A percentile compares a stretch with the other conserved stretches of the same genome.
phyloP scores from a whole-genome alignment of 1,140 invertebrate species.

The Drosophila repletoides region DNA sequence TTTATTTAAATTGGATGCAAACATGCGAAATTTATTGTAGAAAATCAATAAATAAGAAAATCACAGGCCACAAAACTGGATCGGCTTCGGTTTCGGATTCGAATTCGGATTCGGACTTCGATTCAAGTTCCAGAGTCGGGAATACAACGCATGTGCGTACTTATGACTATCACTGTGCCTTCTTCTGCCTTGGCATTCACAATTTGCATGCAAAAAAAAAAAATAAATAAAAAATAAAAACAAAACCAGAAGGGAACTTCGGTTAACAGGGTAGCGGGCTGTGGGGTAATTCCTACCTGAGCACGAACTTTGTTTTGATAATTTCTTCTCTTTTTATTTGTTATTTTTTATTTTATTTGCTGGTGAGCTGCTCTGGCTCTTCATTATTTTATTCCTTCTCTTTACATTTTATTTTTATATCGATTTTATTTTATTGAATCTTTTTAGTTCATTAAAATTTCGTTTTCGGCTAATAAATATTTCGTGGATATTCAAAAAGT shows the following conservation, averaged over 20 bases:
- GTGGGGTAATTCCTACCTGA: slow-evolving; percentile 12
- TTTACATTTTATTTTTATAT: slow-evolving; percentile 54
- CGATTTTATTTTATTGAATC: slow-evolving; percentile 64
- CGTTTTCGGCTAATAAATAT: slow-evolving; percentile 76
- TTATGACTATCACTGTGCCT: slow-evolving; percentile 23
- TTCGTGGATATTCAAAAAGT: slow-evolving; percentile 19
- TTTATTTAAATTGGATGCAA: slow-evolving; percentile 83
- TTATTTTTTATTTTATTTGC: background rate
- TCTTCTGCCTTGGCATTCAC: slow-evolving; percentile 24
- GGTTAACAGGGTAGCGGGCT: background rate
- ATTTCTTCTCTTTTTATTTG: slow-evolving; percentile 33
- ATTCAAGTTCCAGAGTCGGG: slow-evolving; percentile 3
- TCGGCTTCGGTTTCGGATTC: slow-evolving; percentile 32
- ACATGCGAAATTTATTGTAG: slow-evolving; percentile 82
- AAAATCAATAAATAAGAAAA: slow-evolving; percentile 82
- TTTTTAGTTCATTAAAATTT: slow-evolving; percentile 73
- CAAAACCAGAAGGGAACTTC: background rate
- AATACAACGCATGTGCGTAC: slow-evolving; percentile 46
- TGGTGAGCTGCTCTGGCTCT: slow-evolving; percentile 18
- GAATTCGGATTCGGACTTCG: slow-evolving; percentile 5
- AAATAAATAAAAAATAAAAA: background rate
- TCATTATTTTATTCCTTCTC: slow-evolving; percentile 62
- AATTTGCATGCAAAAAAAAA: slow-evolving; percentile 33
- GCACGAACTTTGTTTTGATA: slow-evolving; percentile 62
- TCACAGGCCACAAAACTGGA: slow-evolving; percentile 67